These are phyloP conservation scores for Meriones psammophilus DNA, from an alignment of 2,797 vertebrate genomes.

Conservation along the genomic window DNA sequence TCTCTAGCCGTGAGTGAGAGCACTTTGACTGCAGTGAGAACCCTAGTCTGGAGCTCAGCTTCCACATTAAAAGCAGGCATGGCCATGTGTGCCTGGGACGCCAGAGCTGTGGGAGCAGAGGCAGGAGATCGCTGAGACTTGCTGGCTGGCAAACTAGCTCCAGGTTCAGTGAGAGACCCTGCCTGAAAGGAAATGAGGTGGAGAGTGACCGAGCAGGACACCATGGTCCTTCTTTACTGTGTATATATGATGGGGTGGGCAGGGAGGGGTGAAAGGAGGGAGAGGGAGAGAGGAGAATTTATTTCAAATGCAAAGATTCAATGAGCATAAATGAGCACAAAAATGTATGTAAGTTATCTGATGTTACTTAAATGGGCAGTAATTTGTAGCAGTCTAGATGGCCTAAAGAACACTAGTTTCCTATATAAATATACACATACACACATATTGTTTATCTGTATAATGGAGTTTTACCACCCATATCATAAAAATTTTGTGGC, in stretches of 20 bases:
- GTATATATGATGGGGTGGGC: background rate
- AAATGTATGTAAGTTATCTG: background rate
- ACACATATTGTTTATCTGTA: background rate
- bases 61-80: background rate
- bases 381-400: background rate
- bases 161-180: background rate
- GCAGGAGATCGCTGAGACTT: background rate
- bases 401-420: background rate
- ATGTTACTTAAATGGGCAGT: background rate
- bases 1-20: background rate
- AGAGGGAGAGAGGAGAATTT: background rate
- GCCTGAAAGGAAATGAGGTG: background rate
- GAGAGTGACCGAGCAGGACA: background rate
- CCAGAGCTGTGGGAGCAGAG: background rate
- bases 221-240: background rate
- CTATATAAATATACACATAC: background rate
- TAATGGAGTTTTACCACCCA: constrained; percentile 5
- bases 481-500: constrained; percentile 13
- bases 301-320: background rate
- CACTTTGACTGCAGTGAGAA: background rate
- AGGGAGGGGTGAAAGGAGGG: no score
- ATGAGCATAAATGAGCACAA: constrained; percentile 21
- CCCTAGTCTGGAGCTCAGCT: background rate
- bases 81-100: background rate
- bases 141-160: background rate